Base-by-base conservation (phyloP, 2,888 invertebrate genomes). In the Lasioglossum calceatum region DNA sequence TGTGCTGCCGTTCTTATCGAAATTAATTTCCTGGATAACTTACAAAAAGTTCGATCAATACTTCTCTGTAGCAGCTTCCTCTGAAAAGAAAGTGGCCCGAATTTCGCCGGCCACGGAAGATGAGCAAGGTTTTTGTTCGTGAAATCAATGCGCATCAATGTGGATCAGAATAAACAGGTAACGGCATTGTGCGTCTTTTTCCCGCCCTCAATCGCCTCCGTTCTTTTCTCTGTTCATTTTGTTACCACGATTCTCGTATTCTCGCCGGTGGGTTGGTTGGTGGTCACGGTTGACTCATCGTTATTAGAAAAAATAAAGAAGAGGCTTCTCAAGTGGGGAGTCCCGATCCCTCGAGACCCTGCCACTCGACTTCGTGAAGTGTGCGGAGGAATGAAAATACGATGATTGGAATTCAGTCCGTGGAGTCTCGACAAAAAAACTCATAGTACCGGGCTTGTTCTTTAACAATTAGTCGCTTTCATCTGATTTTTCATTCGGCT, bases 251-350 rank as follows among this genome's bases (percentile, higher is more conserved):
- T 77, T 81, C 84, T 80, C 71, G 50, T 58, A 44, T 70, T 47
- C 39, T 76, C 39, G 19, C 50, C 39, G n/a, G 76, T 36, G 27
- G 44, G 27, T 47, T 27, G 54, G 27, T 14, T 61, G 70, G 64
- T 77, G 79, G 77, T 64, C 80, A 32, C 61, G 70, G 84, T 81
- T 71, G 72, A 79, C 75, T 87, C 87, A 81, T 74, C 76, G 80
- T 87, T 87, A 81, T 79, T 77, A 79, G 70, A 77, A 83, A 87
- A 83, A 84, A 81, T 77, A 86, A 79, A 76, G 77, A 78, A 78
- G 82, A 23, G 72, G 32, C 79, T 64, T n/a, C 54, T 70, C 64
- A 14, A 77, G 76, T 74, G 58, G 71, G 74, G 79, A 70, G 54
- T 3, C n/a, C n/a, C 50, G 67, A 75, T 70, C 72, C 75, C 75